Conservation (phyloP, 2,113 vertebrate genomes). For the Oreocharis arfaki region DNA sequence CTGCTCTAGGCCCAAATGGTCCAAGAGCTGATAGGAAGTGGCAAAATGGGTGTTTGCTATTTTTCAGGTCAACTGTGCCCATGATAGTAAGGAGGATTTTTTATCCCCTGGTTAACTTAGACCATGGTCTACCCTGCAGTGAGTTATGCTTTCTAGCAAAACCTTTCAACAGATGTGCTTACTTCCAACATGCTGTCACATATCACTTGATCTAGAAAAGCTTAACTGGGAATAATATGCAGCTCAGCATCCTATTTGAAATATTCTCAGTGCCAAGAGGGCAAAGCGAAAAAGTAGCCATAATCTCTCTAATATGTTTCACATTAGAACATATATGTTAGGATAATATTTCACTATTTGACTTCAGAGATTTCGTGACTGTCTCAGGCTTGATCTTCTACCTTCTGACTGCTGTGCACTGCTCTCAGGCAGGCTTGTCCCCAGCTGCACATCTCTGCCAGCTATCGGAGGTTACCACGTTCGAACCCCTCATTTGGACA, state of each 20-base stretch:
- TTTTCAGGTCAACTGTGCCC: not conserved
- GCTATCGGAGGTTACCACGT: accelerated
- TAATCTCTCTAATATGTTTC: not conserved
- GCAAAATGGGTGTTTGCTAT: not conserved
- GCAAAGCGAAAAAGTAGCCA: not conserved
- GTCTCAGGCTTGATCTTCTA: not conserved
- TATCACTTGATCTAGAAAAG: not conserved
- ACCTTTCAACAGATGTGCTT: not conserved
- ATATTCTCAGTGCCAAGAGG: not conserved
- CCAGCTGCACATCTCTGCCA: not conserved
- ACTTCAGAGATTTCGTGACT: constrained; percentile 1
- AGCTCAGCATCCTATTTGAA: not conserved
- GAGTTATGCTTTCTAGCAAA: not conserved
- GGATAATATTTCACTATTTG: not conserved
- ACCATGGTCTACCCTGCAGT: not conserved
- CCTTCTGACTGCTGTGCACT: not conserved
- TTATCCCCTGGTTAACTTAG: not conserved
- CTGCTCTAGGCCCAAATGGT: not conserved
- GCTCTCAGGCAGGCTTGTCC: not conserved
- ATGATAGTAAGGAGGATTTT: not conserved
- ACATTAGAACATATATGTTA: not conserved
- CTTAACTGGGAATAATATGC: not conserved
- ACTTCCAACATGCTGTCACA: not conserved
- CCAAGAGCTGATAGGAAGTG: not conserved
- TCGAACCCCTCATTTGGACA: not conserved